These are phyloP conservation scores for Hiodon tergisus DNA, from an alignment of 2,113 vertebrate genomes.

Conservation along the genomic window DNA sequence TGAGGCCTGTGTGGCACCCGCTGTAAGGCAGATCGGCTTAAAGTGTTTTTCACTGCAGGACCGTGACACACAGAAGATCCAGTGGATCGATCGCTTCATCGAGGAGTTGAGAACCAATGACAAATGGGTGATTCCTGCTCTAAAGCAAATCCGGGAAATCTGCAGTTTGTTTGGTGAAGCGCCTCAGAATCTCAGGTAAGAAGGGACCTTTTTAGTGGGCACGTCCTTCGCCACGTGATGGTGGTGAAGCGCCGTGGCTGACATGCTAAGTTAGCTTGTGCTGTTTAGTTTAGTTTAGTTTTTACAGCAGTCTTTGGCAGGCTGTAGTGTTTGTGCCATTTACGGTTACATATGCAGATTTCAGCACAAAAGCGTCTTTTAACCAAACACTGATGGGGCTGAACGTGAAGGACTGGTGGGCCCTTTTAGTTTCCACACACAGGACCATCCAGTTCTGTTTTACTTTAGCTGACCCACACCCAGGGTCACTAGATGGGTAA, in stretches of 20 bases:
- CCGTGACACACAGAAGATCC: conserved; percentile 96
- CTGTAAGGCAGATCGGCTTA: background rate
- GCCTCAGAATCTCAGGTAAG: conserved; percentile 95
- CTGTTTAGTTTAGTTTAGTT: too few species aligned
- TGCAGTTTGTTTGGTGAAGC: conserved; percentile 99
- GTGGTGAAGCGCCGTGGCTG: background rate
- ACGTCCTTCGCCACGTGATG: background rate
- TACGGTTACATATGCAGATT: too few species aligned
- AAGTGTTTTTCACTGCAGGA: conserved; percentile 66
- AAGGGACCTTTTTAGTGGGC: background rate
- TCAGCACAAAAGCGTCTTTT: too few species aligned
- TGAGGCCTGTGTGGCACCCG: background rate
- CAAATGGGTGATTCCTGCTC: conserved; percentile 98
- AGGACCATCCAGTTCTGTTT: background rate
- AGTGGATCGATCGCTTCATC: conserved; percentile 99
- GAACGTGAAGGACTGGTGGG: background rate
- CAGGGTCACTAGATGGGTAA: background rate
- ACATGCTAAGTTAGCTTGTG: too few species aligned
- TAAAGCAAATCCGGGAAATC: conserved; percentile 99
- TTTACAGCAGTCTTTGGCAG: too few species aligned
- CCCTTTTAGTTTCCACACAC: background rate
- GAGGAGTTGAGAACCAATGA: conserved; percentile 98
- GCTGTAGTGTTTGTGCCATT: too few species aligned
- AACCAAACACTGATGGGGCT: background rate
- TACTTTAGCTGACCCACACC: background rate